Base-by-base conservation (phyloP, 53 echinoderm and acorn worm species). In the Echinometra lucunter region DNA sequence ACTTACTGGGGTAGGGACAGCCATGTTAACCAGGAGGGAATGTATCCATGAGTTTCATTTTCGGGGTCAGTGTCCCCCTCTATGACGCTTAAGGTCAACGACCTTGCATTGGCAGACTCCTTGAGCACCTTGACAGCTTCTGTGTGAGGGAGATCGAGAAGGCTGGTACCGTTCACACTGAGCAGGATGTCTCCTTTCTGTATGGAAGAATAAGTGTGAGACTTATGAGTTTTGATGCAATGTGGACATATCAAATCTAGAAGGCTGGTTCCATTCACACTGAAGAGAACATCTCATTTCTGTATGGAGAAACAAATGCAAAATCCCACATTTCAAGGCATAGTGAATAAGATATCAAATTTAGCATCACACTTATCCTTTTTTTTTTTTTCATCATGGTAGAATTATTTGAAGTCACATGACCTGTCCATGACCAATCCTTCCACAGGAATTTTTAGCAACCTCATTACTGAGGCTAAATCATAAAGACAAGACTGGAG, bases 1-100 rank as follows among this genome's bases (percentile, higher is more conserved):
- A 97, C 98, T 97, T 95, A 99, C 99, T 94, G 91, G 27, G 99
- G 99, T 34, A 99, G 95, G 4, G 99, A 96, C 34, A 99, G 92
- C 99, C 99, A 99, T 4, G 98, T 99, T 35, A 99, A 92, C 99
- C 99, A 99, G n/a, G 98, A 98, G 9, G 99, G 99, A 6, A 97
- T 93, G 95, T 97, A 99, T 19, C 96, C 95, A 55, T 67, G 94
- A 1, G 89, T 83, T 81, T 96, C 96, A 87, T 97, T 95, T 30
- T 95, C 96, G 55, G 95, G 95, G 90, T 92, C 92, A 1, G 66
- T 45, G 93, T 98, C 98, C 38, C 97, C 98, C 63, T 98, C 99
- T 11, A 99, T 96, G 34, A 99, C 95, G n/a, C 96, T 89, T 60
- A 99, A 94, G 25, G 95, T 96, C 63, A 99, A 87, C 21, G 97